Percentiles rank a stretch among this genome's conserved stretches.
Conservation (phyloP, 1,140 invertebrate genomes). For the Habropoda laboriosa region DNA sequence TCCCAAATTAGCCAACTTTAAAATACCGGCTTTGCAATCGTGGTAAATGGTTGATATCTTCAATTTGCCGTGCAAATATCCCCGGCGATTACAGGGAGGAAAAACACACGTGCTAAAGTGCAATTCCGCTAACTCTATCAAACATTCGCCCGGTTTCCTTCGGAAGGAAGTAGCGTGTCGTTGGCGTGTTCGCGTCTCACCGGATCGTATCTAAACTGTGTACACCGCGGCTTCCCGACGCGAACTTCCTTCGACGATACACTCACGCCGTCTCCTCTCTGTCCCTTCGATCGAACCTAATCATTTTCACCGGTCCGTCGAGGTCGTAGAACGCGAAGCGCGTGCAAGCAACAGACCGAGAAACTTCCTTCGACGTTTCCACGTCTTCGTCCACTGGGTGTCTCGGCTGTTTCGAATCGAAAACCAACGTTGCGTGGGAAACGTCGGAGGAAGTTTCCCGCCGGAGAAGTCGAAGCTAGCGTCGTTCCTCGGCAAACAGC, state of each 20-base stretch:
- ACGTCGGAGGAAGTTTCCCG: slow-evolving; percentile 53
- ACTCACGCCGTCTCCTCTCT: slow-evolving; percentile 4
- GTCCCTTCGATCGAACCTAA: background rate
- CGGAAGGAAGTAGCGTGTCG: background rate
- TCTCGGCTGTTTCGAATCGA: slow-evolving; percentile 8
- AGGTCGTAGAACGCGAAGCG: background rate
- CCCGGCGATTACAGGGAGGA: too few relatives aligned
- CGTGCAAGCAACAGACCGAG: background rate
- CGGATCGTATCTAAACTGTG: background rate
- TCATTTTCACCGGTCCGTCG: slow-evolving; percentile 3
- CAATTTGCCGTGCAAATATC: too few relatives aligned
- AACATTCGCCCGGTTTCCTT: too few relatives aligned
- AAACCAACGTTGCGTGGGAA: background rate
- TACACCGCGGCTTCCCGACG: background rate
- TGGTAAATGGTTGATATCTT: too few relatives aligned
- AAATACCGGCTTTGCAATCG: too few relatives aligned
- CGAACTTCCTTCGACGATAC: slow-evolving; percentile 1
- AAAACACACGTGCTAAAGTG: too few relatives aligned
- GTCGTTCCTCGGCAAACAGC: slow-evolving; percentile 62
- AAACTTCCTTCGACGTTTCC: background rate
- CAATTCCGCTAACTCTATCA: too few relatives aligned
- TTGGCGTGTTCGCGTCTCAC: background rate
- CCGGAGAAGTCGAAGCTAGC: slow-evolving; percentile 45
- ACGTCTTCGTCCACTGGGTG: background rate
- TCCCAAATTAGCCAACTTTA: too few relatives aligned